Evolutionary conservation across 2,888 invertebrate species (phyloP), one percentile per base, ranked within the genome.

Genomic region (Philereme vetulata): DNA sequence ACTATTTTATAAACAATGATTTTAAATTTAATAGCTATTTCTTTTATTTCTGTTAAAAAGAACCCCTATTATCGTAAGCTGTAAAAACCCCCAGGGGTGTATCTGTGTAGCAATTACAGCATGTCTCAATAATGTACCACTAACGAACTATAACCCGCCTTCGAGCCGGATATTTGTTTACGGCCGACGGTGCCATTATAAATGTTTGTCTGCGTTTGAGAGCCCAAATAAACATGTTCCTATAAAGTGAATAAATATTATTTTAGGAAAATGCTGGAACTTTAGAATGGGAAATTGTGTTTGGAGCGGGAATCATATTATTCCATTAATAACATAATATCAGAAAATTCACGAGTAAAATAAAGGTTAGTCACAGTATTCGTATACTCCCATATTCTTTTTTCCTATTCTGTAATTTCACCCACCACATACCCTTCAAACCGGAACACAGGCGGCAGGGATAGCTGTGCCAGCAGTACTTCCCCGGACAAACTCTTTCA

Each of bases 81-180:
- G 9, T 84, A 82, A 88, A 84, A 0, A 48, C n/a, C 4, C 34
- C 34, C 38, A 9, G 43, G 73, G 74, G 71, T 78, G 78, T 84
- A 80, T 78, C 77, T 76, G 72, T 76, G 79, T 78, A 82, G 82
- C 87, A 88, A 90, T 90, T 88, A 89, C 84, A 85, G 83, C 71
- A 64, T 75, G 79, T 81, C 77, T 77, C 84, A 80, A 87, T 88
- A 88, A 86, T 88, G 80, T 80, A 79, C 74, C 76, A 73, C 86
- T 89, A 89, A 89, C 88, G 88, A 89, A 86, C 79, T 82, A 81
- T 65, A 64, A 45, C 64, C 77, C 78, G 75, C 76, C 74, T 72
- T 74, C 71, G 71, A 70, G 68, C 64, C 62, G 65, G 61, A 55
- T 65, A 60, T 67, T 63, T 67, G 63, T 61, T 57, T 64, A 62